These are phyloP conservation scores for Adrianichthys oophorus DNA, from an alignment of 2,797 vertebrate genomes.

Conservation along the genomic window DNA sequence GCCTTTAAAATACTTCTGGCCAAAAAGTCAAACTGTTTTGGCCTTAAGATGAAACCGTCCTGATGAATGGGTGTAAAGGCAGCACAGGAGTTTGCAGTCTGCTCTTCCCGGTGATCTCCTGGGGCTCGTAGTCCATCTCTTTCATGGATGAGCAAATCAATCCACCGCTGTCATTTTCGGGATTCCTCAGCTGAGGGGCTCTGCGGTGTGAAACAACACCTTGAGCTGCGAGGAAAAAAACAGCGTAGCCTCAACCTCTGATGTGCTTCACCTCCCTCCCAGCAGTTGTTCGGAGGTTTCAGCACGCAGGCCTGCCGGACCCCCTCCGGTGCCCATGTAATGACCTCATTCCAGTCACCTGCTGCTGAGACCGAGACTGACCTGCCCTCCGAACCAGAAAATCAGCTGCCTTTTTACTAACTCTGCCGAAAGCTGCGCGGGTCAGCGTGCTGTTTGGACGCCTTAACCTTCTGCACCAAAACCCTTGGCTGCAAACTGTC, in stretches of 20 bases:
- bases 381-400: conserved; percentile 75
- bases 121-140: conserved; percentile 57
- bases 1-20: too few species aligned
- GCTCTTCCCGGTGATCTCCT: conserved; percentile 33
- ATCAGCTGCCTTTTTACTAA: conserved; percentile 70
- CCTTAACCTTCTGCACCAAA: conserved; percentile 53
- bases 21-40: too few species aligned
- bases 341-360: conserved; percentile 80
- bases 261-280: conserved; percentile 76
- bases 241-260: conserved; percentile 51
- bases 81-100: background rate
- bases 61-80: too few species aligned
- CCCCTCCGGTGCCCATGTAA: conserved; percentile 75
- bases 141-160: conserved; percentile 65
- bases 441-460: conserved; percentile 45
- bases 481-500: conserved; percentile 29
- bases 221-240: conserved; percentile 36
- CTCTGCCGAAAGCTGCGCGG: conserved; percentile 46
- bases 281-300: conserved; percentile 78
- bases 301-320: conserved; percentile 45
- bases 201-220: conserved; percentile 63
- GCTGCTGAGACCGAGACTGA: conserved; percentile 80
- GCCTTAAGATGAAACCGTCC: too few species aligned
- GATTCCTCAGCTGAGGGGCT: conserved; percentile 55
- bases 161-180: conserved; percentile 54